Base-by-base conservation (phyloP, 2,888 invertebrate genomes). In the Hofmannophila pseudospretella region DNA sequence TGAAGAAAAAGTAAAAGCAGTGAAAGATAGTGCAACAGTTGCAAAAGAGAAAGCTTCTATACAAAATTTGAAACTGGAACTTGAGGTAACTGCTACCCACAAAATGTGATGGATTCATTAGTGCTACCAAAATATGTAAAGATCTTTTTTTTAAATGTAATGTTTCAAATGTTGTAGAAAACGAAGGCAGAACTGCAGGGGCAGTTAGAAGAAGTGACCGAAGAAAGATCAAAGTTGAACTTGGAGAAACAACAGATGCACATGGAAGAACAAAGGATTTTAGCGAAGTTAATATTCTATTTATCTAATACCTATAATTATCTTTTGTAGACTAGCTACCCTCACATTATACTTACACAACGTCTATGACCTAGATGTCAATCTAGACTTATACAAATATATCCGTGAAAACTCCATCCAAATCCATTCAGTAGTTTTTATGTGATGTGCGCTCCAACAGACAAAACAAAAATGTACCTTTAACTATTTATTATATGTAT, bases 111-210 rank as follows among this genome's bases (percentile, higher is more conserved):
- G 8, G 5, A 23, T 23, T 23, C n/a, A 23, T 20, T 4, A 23
- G n/a, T 23, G n/a, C 23, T 16, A 16, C 3, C 5, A 16, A 16
- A 16, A 4, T 16, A 16, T 16, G 16, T 16, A 4, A 16, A 16
- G 16, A 16, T 16, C 5, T 16, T 16, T 3, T 16, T 4, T 4
- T 3, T 16, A 16, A 3, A 16, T 5, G 16, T 4, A 16, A 16
- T 4, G 16, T 4, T 16, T 16, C 16, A 16, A 16, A 62, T 9
- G 27, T 10, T 27, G 12, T 43, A 87, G 88, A 85, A 74, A 68
- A 69, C 79, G 52, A 87, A 85, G 54, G 70, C 71, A 1, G 84
- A 85, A 46, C 51, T 88, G 11, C 72, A 84, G 38, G 73, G 71
- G 1, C 84, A 86, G 34, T 45, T 85, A 22, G 82, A 87, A 54